Evolutionary conservation across 2,113 vertebrate species (phyloP), one percentile per base, ranked within the genome.

Genomic region (Bujurquina vittata): DNA sequence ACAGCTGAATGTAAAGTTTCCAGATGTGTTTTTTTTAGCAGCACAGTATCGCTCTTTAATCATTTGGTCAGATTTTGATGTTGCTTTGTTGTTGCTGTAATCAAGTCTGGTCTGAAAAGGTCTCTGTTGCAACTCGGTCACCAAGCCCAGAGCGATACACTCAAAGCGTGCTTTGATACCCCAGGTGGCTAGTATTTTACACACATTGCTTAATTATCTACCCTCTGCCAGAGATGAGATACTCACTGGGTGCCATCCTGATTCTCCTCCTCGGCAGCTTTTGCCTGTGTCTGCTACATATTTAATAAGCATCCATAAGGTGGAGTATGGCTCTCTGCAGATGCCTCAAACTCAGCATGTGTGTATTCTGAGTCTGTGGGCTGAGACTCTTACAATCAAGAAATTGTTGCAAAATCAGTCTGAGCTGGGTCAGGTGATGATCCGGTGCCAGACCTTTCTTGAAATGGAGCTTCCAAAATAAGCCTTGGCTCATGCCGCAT

Each of bases 381-480:
- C 62, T 18, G 56, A 52, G 43, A 37, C 60, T 63, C 31, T 69
- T 43, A 75, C 72, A 77, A 59, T 72, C 33, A 10, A 12, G 60
- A 33, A 72, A 52, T 74, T 82, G 63, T 73, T 83, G 22, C 61
- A 22, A 88, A 26, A 81, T 84, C 78, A 72, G 59, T 69, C 35
- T 6, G 52, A 23, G 81, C 18, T 23, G 15, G 88, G 87, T 89
- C 87, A 87, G 79, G 89, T 83, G 77, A 88, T 81, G 43, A 57
- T 46, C 74, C 4, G 10, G 20, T n/a, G 62, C 43, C 18, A 23
- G 82, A 75, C 58, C 54, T 79, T 26, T 46, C 84, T 89, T 73
- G 65, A 88, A 85, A 87, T 83, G 77, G 88, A 85, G 35, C 23
- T 33, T 91, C 91, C 87, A 93, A 87, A 93, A 92, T 88, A 92